Base-by-base conservation (phyloP, 1,140 invertebrate genomes). In the Leucophenga varia region DNA sequence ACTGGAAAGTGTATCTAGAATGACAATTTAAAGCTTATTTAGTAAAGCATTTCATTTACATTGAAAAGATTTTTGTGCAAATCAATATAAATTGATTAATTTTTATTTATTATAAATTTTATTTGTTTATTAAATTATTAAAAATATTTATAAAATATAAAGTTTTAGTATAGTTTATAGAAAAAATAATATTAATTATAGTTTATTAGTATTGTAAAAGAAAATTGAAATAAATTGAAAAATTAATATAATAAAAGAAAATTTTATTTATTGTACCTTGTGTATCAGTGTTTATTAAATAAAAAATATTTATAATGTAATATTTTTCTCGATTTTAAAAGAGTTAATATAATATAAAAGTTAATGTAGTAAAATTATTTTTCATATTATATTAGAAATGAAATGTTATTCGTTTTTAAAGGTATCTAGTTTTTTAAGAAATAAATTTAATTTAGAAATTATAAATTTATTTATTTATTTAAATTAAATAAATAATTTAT, bases 381-480 rank as follows among this genome's bases (percentile, higher is more conserved):
- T 64, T 17, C 79, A 80, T 79, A 76, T 54, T 73, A 65, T 72
- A 76, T 79, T 82, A 56, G 79, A 71, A 78, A 77, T 81, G 75
- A 84, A 78, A 84, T 77, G 74, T 80, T 80, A 80, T 72, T 79
- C 79, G 78, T 76, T 76, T 79, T 78, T 77, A 74, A 78, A 73
- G 74, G 80, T 84, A 83, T 83, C 79, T 84, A 80, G 78, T 84
- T 84, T 77, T 79, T 79, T 78, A 74, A 78, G 68, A 82, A 80
- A 79, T 77, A 75, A 81, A 78, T 30, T 30, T 30, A 30, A 30
- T 8, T 8, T 30, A 30, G n/a, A 30, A 30, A 30, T 30, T 30
- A 30, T 30, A 30, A 30, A 30, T 30, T 30, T 30, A 30, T 30
- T 30, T 30, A 8, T 8, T 8, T 8, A 30, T 8, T 30, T 30